phyloP scores from a whole-genome alignment of 2,797 vertebrate species.

The Myotis pilosus region DNA sequence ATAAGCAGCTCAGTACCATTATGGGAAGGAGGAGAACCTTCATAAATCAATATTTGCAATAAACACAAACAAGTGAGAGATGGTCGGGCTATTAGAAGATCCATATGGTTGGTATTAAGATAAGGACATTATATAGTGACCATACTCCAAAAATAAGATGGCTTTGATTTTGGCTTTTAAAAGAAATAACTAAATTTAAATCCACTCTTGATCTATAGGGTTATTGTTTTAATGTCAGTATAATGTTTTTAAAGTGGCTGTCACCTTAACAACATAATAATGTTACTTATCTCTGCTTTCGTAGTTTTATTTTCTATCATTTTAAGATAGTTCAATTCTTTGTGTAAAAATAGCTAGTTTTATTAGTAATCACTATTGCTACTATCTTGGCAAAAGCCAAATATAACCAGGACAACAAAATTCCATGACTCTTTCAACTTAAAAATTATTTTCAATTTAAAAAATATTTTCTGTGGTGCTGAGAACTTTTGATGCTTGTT shows the following conservation, averaged over 20 bases:
- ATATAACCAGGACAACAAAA: not conserved
- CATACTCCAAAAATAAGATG: not conserved
- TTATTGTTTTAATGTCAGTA: not conserved
- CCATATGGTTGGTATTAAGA: not conserved
- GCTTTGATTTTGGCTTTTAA: not conserved
- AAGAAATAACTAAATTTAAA: constrained; percentile 24
- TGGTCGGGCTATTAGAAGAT: not conserved
- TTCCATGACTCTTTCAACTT: not conserved
- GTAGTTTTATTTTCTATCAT: constrained; percentile 15
- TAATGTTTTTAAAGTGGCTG: not conserved
- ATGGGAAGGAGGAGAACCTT: not conserved
- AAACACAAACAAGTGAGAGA: not conserved
- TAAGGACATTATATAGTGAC: not conserved
- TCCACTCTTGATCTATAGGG: not conserved
- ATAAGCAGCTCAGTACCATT: not conserved
- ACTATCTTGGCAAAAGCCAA: not conserved
- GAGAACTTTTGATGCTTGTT: not conserved
- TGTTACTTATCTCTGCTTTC: not conserved
- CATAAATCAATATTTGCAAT: not conserved
- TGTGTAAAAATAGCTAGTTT: not conserved
- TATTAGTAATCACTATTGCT: not conserved
- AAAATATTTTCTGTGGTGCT: not conserved
- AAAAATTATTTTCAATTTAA: not conserved
- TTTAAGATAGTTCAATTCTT: constrained; percentile 6
- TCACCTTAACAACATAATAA: not conserved